Percentiles rank a stretch among this genome's conserved stretches.
phyloP scores from a whole-genome alignment of 2,797 vertebrate species.

The Huso huso region DNA sequence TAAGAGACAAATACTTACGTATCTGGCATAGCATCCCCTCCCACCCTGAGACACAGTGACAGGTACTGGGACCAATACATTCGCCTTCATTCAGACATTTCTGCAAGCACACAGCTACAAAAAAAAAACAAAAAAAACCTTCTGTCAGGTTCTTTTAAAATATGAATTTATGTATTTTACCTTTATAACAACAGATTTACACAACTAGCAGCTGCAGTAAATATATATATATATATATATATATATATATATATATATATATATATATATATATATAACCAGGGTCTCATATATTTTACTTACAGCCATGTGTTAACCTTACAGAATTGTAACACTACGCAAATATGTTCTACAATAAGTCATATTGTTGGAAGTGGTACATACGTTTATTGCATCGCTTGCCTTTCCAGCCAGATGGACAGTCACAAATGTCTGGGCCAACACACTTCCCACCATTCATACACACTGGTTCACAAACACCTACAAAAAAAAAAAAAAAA shows the following conservation, averaged over 20 bases:
- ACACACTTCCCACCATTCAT: conserved; percentile 66
- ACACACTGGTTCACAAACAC: conserved; percentile 66
- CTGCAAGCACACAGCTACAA: conserved; percentile 55
- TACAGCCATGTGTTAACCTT: no score
- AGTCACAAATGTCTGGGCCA: conserved; percentile 59
- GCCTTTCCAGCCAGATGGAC: conserved; percentile 59
- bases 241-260: no score
- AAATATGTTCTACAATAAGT: no score
- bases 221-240: no score
- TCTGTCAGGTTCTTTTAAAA: no score
- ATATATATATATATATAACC: no score
- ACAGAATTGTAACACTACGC: no score
- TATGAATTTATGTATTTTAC: neutral
- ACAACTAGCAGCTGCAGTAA: no score
- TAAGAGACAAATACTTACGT: conserved; percentile 43
- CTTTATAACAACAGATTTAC: neutral
- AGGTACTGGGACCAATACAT: conserved; percentile 54
- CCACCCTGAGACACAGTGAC: conserved; percentile 49
- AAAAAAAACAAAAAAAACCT: neutral
- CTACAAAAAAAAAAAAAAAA: conserved; percentile 37
- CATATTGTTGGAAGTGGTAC: conserved; percentile 22
- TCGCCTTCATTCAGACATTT: conserved; percentile 60
- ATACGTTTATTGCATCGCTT: conserved; percentile 56
- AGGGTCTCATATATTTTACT: no score
- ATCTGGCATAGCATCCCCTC: conserved; percentile 53